Conservation (phyloP, 2,797 vertebrate genomes). For the Sebastes minor region DNA sequence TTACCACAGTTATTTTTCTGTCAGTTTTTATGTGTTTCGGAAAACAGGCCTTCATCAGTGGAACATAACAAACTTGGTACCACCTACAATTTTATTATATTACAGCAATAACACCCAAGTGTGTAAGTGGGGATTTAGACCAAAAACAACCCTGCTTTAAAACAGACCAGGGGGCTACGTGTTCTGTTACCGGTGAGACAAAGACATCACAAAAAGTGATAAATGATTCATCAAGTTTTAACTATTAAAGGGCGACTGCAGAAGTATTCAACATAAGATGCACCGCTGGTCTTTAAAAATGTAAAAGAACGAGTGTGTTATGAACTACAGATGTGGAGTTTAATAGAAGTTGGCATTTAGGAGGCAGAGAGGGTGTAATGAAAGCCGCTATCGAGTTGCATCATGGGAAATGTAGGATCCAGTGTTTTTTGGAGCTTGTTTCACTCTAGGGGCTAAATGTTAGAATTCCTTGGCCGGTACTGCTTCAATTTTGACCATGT, state of each 20-base stretch:
- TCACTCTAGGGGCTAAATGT: background rate
- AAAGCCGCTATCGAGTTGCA: background rate
- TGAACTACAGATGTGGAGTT: background rate
- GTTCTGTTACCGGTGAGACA: background rate
- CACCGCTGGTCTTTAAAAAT: background rate
- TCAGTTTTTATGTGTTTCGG: background rate
- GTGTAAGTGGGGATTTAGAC: background rate
- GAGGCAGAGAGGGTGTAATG: background rate
- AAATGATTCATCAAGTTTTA: background rate
- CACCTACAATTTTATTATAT: background rate
- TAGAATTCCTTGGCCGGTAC: background rate
- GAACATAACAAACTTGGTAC: background rate
- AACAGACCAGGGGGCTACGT: background rate
- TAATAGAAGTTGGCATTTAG: background rate
- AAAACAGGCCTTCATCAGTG: constrained; percentile 4
- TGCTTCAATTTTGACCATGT: background rate
- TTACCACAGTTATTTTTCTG: constrained; percentile 14
- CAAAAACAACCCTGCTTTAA: background rate
- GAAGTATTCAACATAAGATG: background rate
- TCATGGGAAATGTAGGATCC: background rate
- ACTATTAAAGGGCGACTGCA: background rate
- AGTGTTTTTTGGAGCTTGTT: background rate
- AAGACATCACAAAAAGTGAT: background rate
- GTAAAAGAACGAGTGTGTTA: background rate
- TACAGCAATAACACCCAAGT: background rate